These are phyloP conservation scores for Proisotoma minuta DNA, from an alignment of 2,888 invertebrate species.

Conservation along the genomic window DNA sequence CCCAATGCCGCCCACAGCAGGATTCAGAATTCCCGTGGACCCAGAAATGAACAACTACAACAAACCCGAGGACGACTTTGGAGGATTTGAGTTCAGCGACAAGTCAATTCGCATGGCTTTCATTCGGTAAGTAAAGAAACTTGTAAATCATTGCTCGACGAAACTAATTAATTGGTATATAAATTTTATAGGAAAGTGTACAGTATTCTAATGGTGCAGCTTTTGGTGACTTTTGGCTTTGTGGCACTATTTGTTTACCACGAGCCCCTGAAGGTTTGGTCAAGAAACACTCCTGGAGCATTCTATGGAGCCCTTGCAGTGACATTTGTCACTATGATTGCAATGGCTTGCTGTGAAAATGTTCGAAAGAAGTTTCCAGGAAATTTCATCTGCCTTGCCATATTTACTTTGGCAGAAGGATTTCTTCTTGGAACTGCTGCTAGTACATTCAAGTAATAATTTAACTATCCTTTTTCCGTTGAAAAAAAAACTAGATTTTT, in stretches of 20 bases:
- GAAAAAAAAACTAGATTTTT: too few relatives aligned
- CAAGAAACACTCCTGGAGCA: conserved; percentile 20
- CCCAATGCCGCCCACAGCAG: conserved; percentile 25
- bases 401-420: conserved; percentile 79
- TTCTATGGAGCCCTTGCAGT: conserved; percentile 19
- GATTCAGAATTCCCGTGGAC: conserved; percentile 28
- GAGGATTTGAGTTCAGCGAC: conserved; percentile 39
- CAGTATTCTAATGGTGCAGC: conserved; percentile 74
- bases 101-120: conserved; percentile 45
- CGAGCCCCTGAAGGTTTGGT: conserved; percentile 31
- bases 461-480: too few relatives aligned
- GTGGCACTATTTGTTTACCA: conserved; percentile 68
- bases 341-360: conserved; percentile 68
- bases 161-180: conserved; percentile 9
- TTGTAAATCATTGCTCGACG: too few relatives aligned
- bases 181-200: conserved; percentile 68
- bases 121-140: conserved; percentile 41
- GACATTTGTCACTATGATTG: conserved; percentile 39
- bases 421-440: conserved; percentile 72
- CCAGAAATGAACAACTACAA: conserved; percentile 5
- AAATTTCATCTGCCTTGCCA: conserved; percentile 81
- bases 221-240: conserved; percentile 71
- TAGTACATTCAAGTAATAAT: conserved; percentile 50
- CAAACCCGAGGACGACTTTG: conserved; percentile 18
- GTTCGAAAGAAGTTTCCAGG: conserved; percentile 77